These are phyloP conservation scores for Salvator merianae DNA, from an alignment of 2,113 vertebrate species.

Conservation along the genomic window DNA sequence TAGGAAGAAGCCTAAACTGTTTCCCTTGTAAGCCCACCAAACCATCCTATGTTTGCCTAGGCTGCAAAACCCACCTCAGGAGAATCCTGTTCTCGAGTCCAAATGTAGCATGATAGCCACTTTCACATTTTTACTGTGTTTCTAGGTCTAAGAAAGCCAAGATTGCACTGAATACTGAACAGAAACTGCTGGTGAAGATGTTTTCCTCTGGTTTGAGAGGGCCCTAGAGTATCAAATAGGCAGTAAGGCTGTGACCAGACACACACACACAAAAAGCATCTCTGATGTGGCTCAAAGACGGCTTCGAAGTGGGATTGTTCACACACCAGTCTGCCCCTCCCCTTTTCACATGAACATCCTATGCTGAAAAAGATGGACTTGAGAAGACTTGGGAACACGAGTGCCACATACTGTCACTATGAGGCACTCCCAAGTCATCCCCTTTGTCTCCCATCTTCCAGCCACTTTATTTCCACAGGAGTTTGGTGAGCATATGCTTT, in stretches of 20 bases:
- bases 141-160: background rate
- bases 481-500: background rate
- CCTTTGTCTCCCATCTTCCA: background rate
- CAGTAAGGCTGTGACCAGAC: too few species aligned
- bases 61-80: background rate
- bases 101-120: background rate
- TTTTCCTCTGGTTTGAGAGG: background rate
- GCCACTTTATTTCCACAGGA: background rate
- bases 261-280: too few species aligned
- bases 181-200: background rate
- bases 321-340: too few species aligned
- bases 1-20: background rate
- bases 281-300: too few species aligned
- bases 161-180: fast-evolving
- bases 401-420: too few species aligned
- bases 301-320: too few species aligned
- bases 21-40: background rate
- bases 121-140: background rate
- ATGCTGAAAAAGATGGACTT: too few species aligned
- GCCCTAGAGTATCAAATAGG: too few species aligned
- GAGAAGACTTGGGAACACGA: too few species aligned
- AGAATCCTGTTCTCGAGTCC: background rate
- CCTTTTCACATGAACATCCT: too few species aligned
- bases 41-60: background rate
- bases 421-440: too few species aligned